A percentile compares a stretch with the other conserved stretches of the same genome.
phyloP scores from a whole-genome alignment of 2,888 invertebrate species.

The Incurvaria masculella region DNA sequence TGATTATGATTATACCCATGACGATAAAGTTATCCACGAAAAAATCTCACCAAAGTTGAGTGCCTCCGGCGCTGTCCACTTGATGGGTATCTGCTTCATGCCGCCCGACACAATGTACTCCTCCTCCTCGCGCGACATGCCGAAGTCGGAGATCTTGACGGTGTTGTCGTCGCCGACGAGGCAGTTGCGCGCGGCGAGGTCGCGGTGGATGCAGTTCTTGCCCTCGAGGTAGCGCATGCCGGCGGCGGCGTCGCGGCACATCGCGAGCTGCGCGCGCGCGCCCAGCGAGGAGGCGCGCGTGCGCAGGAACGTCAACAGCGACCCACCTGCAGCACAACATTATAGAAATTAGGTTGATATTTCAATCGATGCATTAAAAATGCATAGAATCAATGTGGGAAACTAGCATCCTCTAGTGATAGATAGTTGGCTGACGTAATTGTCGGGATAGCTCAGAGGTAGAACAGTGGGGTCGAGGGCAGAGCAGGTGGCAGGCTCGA shows the following conservation, averaged over 20 bases:
- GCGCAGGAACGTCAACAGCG: slow-evolving; percentile 82
- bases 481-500: too few relatives aligned
- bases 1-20: not conserved
- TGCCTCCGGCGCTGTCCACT: slow-evolving; percentile 98
- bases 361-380: too few relatives aligned
- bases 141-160: slow-evolving; percentile 97
- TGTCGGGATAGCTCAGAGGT: too few relatives aligned
- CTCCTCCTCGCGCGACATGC: slow-evolving; percentile 96
- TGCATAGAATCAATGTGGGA: too few relatives aligned
- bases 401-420: too few relatives aligned
- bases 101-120: slow-evolving; percentile 97
- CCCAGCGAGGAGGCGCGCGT: slow-evolving; percentile 68
- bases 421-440: too few relatives aligned
- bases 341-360: too few relatives aligned
- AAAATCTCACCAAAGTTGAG: slow-evolving; percentile 76
- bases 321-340: slow-evolving; percentile 71
- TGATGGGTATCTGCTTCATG: slow-evolving; percentile 98
- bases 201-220: slow-evolving; percentile 94
- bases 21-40: not conserved
- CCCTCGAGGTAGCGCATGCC: slow-evolving; percentile 95
- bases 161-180: slow-evolving; percentile 80
- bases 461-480: too few relatives aligned
- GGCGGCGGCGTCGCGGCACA: slow-evolving; percentile 92
- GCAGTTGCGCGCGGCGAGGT: slow-evolving; percentile 94
- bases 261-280: slow-evolving; percentile 69